Base-by-base conservation (phyloP, 2,888 invertebrate genomes). In the Kryphioiulus occultus region DNA sequence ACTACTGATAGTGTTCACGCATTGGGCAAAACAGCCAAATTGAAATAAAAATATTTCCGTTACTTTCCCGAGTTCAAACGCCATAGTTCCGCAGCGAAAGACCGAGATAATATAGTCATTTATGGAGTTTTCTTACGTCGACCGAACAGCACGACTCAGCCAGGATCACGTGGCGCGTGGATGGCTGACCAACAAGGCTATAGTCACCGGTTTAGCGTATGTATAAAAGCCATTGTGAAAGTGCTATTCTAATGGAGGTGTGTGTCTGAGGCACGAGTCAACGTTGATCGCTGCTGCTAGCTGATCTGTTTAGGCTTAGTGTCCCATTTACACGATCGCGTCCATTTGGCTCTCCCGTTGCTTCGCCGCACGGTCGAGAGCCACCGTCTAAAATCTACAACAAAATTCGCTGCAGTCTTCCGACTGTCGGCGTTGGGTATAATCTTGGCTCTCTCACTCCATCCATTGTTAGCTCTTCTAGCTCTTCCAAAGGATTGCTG, bases 301-400 rank as follows among this genome's bases (percentile, higher is more conserved):
- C 87, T 87, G 87, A 87, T 87, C 87, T 87, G 87, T 68, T 87
- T 87, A 83, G 83, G 87, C 83, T 83, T 87, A 39, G 87, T 87
- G 87, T 83, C 83, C 26, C 22, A 32, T 82, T 35, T 42, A 78
- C 59, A 78, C 86, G 68, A 82, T 12, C 87, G 84, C 87, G 87
- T 86, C 44, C 26, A 47, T 19, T 35, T 83, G 83, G 44, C 35
- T 39, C 83, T 87, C 87, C 87, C 78, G 59, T 26, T 78, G 59
- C 87, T 78, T 35, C 35, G 42, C 15, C 30, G 87, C 83, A 68
- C 39, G 87, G 82, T 39, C 35, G 87, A 87, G 87, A 26, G 83
- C 59, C 83, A 19, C 44, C 10, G 44, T 47, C 44, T 26, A 86
- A 86, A 32, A 15, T 47, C n/a, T 42, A 17, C 42, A 9, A 15